Evolutionary conservation across 1,140 invertebrate species (phyloP), one percentile per base, ranked within the genome.

Genomic region (Tetraneura akinire): DNA sequence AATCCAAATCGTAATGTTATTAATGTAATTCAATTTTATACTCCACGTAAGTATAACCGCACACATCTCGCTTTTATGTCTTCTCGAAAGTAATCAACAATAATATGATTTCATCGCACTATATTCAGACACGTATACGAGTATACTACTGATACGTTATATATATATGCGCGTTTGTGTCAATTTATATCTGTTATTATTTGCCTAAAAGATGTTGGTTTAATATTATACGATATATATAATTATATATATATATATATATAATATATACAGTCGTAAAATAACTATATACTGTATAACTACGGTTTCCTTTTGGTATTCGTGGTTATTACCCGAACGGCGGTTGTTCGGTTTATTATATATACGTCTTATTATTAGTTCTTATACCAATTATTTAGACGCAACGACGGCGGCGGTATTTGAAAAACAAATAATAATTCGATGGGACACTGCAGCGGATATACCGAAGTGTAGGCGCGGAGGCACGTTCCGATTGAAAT

Each of bases 401-500:
- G 37, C n/a, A n/a, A n/a, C n/a, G 14, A 23, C 5, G 51, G 32
- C 18, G 73, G 73, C 5, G 51, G 32, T 10, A 53, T 51, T 10
- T 11, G 49, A 26, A 47, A 60, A 78, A 62, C 74, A 78, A 78
- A 78, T n/a, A 60, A 76, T 42, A 60, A 76, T 42, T n/a, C 42
- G 66, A 68, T 21, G 37, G 6, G 5, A 26, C 37, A 3, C n/a
- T n/a, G n/a, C n/a, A n/a, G n/a, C n/a, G n/a, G n/a, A n/a, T n/a
- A n/a, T n/a, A n/a, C n/a, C n/a, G n/a, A n/a, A n/a, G n/a, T n/a
- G n/a, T n/a, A n/a, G n/a, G 21, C 1, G 13, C 10, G 1, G 11
- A 21, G 42, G 13, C 42, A 57, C 1, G 9, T 73, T 32, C 11
- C 10, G 73, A 57, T 76, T 42, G 21, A 57, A 76, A 68, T n/a